Conservation (phyloP, 1,140 invertebrate genomes). For the Hylaeus volcanicus region DNA sequence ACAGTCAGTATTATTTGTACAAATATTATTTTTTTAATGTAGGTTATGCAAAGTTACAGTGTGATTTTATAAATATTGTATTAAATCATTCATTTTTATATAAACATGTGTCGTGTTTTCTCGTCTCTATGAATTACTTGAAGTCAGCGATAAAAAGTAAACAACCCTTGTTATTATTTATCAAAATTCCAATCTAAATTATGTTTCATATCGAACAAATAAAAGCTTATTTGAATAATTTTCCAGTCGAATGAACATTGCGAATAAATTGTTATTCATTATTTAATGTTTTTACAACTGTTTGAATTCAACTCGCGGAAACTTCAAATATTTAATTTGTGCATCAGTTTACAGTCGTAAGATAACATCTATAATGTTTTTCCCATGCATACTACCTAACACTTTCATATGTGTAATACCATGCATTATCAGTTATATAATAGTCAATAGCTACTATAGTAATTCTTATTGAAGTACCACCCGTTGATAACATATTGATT, state of each 20-base stretch:
- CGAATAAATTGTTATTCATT: no score
- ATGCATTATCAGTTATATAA: conserved; percentile 1
- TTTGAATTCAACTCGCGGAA: no score
- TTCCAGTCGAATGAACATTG: no score
- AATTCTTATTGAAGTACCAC: conserved; percentile 33
- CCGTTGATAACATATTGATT: conserved; percentile 56
- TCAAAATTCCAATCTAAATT: no score
- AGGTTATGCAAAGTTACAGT: not conserved
- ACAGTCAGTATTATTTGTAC: conserved; percentile 47
- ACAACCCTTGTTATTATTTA: no score
- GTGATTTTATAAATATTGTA: conserved; percentile 12
- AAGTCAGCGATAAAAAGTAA: no score
- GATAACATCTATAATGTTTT: not conserved
- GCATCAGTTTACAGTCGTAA: not conserved
- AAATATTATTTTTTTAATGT: conserved; percentile 1
- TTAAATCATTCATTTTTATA: conserved; percentile 28
- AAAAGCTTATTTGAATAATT: no score
- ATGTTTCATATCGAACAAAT: not conserved
- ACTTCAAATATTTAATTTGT: not conserved
- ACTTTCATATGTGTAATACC: not conserved
- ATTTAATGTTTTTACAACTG: no score
- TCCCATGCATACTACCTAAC: not conserved
- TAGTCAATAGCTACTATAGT: not conserved
- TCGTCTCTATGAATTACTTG: not conserved
- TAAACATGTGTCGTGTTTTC: not conserved